A percentile compares a stretch with the other conserved stretches of the same genome.
Evolutionary conservation across 2,888 invertebrate genomes (phyloP).

Genomic region (Melinaea marsaeus): DNA sequence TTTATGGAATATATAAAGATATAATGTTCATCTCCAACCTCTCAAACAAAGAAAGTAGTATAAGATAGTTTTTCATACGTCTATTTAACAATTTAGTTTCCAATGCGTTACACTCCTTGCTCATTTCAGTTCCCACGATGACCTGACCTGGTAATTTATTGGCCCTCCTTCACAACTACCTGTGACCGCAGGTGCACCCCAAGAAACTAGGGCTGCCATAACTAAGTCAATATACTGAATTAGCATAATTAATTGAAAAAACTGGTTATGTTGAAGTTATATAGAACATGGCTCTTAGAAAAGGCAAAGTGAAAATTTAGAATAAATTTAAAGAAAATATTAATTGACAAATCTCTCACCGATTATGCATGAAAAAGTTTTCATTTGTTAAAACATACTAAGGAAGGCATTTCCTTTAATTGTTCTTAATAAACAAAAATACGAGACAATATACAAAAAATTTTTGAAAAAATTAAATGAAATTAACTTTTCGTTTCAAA

Average conservation of each 20-base stretch:
- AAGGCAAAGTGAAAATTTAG: constrained; percentile 2
- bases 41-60: background rate
- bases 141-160: constrained; percentile 74
- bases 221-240: background rate
- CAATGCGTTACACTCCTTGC: constrained; percentile 57
- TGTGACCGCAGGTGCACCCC: constrained; percentile 72
- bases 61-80: constrained; percentile 9
- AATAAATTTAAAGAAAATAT: too few species aligned
- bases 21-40: too few species aligned
- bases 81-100: constrained; percentile 24
- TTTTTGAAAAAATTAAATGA: too few species aligned
- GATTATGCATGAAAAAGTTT: too few species aligned
- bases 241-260: background rate
- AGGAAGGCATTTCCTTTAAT: too few species aligned
- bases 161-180: constrained; percentile 66
- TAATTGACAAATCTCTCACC: too few species aligned
- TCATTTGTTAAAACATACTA: too few species aligned
- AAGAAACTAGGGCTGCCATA: constrained; percentile 60
- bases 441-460: too few species aligned
- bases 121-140: constrained; percentile 69
- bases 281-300: background rate
- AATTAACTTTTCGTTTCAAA: too few species aligned
- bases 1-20: too few species aligned
- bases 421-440: too few species aligned
- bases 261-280: background rate